Conservation (phyloP, 2,797 vertebrate genomes). For the Pantherophis alleghaniensis region DNA sequence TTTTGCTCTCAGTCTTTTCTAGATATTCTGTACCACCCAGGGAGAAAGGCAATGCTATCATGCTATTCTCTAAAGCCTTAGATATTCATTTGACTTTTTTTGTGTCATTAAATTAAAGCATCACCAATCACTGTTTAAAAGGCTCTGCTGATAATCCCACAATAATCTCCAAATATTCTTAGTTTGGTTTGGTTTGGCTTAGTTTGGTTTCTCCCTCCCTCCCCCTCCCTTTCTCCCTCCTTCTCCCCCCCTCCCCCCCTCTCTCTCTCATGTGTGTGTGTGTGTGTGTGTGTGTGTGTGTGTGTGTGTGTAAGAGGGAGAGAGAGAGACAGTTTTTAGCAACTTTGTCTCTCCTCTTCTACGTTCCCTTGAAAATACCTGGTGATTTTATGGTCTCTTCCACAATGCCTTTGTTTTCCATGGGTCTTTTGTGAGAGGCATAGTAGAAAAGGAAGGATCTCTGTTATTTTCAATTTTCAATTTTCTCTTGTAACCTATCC, state of each 20-base stretch:
- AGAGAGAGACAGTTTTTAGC: not conserved
- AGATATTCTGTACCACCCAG: slow-evolving; percentile 4
- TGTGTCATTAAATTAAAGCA: not conserved
- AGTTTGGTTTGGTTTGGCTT: not conserved
- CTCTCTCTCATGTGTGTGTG: too few species aligned
- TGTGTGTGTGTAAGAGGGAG: not conserved
- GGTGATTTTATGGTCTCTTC: not conserved
- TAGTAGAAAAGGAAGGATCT: not conserved
- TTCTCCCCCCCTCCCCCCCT: too few species aligned
- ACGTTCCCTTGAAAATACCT: not conserved
- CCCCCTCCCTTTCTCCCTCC: too few species aligned
- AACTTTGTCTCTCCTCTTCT: not conserved
- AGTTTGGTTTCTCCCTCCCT: fast-evolving
- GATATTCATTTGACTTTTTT: not conserved
- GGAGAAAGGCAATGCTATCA: not conserved
- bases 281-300: not conserved
- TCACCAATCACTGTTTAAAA: not conserved
- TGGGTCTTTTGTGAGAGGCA: not conserved
- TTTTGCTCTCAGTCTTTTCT: not conserved
- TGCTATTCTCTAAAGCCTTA: not conserved
- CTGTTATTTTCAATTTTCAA: not conserved
- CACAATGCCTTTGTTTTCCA: not conserved
- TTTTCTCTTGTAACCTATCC: not conserved
- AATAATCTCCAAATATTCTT: not conserved
- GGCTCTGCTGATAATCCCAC: not conserved